Evolutionary conservation across 2,797 vertebrate species (phyloP).

Genomic region (Lacerta bilineata): DNA sequence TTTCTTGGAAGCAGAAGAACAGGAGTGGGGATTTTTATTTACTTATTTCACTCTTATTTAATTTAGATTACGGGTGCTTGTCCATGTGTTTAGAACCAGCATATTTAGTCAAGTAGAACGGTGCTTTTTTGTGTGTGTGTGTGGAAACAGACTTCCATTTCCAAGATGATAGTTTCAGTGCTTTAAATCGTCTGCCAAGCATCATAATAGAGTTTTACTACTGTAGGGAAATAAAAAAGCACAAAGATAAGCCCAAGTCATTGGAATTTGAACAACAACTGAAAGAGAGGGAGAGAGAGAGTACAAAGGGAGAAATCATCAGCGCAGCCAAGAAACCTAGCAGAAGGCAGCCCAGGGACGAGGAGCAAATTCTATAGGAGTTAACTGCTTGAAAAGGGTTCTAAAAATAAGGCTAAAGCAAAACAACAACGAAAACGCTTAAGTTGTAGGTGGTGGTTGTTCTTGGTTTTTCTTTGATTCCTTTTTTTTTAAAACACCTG

Average conservation of each 20-base stretch:
- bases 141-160: conserved; percentile 71
- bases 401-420: conserved; percentile 58
- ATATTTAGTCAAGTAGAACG: conserved; percentile 66
- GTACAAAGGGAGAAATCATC: conserved; percentile 66
- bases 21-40: neutral
- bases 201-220: conserved; percentile 76
- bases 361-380: conserved; percentile 61
- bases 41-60: neutral
- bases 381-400: conserved; percentile 36
- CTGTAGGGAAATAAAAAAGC: conserved; percentile 77
- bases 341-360: conserved; percentile 49
- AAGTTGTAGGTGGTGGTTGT: neutral
- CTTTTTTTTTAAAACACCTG: neutral
- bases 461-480: neutral
- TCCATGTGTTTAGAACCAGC: conserved; percentile 46
- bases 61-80: conserved; percentile 12
- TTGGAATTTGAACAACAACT: conserved; percentile 61
- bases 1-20: conserved; percentile 35
- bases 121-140: conserved; percentile 53
- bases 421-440: conserved; percentile 7
- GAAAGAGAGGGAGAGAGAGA: conserved; percentile 16
- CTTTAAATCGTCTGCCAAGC: conserved; percentile 76
- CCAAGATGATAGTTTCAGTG: conserved; percentile 74
- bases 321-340: conserved; percentile 38
- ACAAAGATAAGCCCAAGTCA: conserved; percentile 73